phyloP scores from a whole-genome alignment of 2,888 invertebrate species.

The Tinea semifulvella region DNA sequence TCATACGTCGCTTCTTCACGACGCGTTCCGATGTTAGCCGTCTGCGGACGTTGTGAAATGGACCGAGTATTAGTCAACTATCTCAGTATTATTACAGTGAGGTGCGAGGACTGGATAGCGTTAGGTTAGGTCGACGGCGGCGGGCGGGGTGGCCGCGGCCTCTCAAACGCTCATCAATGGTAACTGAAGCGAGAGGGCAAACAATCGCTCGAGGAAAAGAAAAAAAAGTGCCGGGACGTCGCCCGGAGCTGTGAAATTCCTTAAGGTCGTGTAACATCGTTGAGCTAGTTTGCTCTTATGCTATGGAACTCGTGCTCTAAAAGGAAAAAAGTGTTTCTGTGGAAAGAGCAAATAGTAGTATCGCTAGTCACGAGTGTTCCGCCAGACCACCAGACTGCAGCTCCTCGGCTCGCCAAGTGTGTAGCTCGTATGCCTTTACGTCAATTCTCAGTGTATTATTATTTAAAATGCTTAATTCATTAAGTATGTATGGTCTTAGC shows the following conservation, averaged over 20 bases:
- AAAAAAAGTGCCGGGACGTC: constrained; percentile 43
- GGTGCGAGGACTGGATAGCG: constrained; percentile 56
- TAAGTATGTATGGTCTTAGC: constrained; percentile 50
- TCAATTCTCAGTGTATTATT: constrained; percentile 67
- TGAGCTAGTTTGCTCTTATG: constrained; percentile 59
- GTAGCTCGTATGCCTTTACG: constrained; percentile 61
- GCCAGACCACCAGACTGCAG: constrained; percentile 57
- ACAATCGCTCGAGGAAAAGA: constrained; percentile 53
- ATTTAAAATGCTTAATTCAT: constrained; percentile 64
- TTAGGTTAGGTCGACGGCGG: constrained; percentile 58
- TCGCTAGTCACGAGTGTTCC: constrained; percentile 55
- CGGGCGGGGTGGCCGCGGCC: constrained; percentile 52
- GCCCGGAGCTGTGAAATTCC: constrained; percentile 63
- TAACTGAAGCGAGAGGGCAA: constrained; percentile 62
- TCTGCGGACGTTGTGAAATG: constrained; percentile 60
- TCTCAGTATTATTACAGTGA: constrained; percentile 67
- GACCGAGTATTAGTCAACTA: constrained; percentile 67
- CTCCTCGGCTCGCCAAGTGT: constrained; percentile 17
- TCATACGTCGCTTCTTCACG: constrained; percentile 43
- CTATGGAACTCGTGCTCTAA: constrained; percentile 58
- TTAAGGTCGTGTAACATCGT: constrained; percentile 59
- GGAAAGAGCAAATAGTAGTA: constrained; percentile 57
- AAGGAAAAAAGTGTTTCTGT: constrained; percentile 62
- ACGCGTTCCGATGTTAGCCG: constrained; percentile 62
- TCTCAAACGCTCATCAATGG: constrained; percentile 54